Evolutionary conservation across 2,888 invertebrate genomes (phyloP), one percentile per base, ranked within the genome.

Genomic region (Hemistola chrysoprasaria): DNA sequence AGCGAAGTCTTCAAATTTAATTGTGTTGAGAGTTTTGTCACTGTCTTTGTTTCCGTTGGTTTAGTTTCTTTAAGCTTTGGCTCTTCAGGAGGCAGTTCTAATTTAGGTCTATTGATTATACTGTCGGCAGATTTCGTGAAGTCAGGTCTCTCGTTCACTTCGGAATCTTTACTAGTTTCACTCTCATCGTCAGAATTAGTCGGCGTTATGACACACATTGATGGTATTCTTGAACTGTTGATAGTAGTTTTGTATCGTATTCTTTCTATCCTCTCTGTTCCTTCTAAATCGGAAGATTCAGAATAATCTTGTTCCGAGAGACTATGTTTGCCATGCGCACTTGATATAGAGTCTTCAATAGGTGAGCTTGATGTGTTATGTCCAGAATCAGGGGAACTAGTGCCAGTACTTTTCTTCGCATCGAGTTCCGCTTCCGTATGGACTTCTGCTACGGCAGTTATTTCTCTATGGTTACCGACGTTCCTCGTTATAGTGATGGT

Each of bases 141-240:
- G 20, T 50, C 42, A 30, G 35, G 47, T 23, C 27, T 48, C 16
- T 54, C 52, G 8, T 47, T 37, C 2, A 50, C 53, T 22, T 76
- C 77, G 7, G 66, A 61, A 27, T 71, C 76, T 65, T 79, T 85
- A 56, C 78, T 79, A 22, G 62, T 70, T 70, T 91, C 90, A 53
- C 92, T 93, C 73, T 97, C 97, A 63, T 97, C 97, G 59, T 97
- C 97, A 50, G 96, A 96, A 47, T 94, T 94, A 0, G 94, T 93
- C 2, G 97, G 96, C 8, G 97, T 97, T 32, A 97, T 96, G 1
- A 96, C 95, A 77, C 97, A 97, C 94, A 97, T 95, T 3, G 97
- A 96, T 1, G 97, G 97, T 66, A 97, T 97, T 56, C 97, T 91
- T 57, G 95, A 95, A 34, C 95, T 94, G 65, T 94, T 95, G 26